Percentiles rank a stretch among this genome's conserved stretches.
These are phyloP conservation scores for Scopus umbretta DNA, from an alignment of 2,113 vertebrate species.

Conservation along the genomic window DNA sequence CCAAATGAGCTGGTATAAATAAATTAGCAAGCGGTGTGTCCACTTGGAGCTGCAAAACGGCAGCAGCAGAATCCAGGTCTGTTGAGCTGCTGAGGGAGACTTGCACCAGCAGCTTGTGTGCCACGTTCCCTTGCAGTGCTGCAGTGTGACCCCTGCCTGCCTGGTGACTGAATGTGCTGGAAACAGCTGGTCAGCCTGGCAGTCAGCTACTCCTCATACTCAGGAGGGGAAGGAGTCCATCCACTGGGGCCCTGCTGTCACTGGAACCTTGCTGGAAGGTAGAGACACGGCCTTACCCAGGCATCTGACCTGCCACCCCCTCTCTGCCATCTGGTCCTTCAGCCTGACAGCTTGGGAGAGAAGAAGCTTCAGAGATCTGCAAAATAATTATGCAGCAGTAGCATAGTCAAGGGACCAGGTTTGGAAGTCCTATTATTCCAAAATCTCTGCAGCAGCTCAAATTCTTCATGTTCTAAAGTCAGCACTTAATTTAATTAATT, in stretches of 20 bases:
- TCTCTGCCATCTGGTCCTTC: neutral
- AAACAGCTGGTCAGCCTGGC: neutral
- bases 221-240: neutral
- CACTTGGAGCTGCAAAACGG: neutral
- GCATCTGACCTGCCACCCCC: neutral
- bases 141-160: neutral
- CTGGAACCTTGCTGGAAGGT: neutral
- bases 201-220: neutral
- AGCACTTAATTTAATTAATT: neutral
- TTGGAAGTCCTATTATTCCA: neutral
- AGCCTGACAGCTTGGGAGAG: neutral
- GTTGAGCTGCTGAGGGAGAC: accelerated
- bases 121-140: neutral
- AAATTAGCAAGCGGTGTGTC: neutral
- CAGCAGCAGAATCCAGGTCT: neutral
- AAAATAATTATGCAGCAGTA: neutral
- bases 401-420: neutral
- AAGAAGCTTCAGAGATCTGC: neutral
- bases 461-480: neutral
- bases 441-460: neutral
- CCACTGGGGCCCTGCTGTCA: neutral
- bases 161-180: neutral
- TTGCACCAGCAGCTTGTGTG: neutral
- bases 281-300: neutral
- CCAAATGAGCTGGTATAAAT: conserved; percentile 14